Evolutionary conservation across 2,888 invertebrate genomes (phyloP), one percentile per base, ranked within the genome.

Genomic region (Apantesis nais): DNA sequence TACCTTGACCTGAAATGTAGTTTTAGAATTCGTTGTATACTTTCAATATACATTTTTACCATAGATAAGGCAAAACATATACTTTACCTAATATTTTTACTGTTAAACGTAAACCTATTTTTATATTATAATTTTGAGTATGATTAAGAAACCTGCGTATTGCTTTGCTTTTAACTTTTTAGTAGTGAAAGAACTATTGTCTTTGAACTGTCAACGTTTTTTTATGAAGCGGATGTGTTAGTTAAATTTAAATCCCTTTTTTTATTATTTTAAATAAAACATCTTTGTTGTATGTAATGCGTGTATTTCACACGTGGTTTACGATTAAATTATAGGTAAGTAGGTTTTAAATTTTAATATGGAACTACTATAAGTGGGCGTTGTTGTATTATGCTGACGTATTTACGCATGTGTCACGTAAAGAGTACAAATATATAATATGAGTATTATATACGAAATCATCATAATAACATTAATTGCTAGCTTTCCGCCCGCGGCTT

Each of bases 331-430:
- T 70, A 70, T 19, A 64, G 58, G 62, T 19, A 64, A 52, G 62
- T 70, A 62, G 67, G 70, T 76, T 61, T 65, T 71, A 25, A 72
- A 74, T 76, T 75, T 74, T 75, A 77, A 77, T 73, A 48, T 61
- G 44, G 60, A 67, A 70, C 65, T 65, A 72, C 62, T 60, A 9
- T 67, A 70, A 68, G 76, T 76, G 66, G 74, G 73, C 72, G 74
- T 71, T 67, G 71, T 78, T 80, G 72, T 77, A 82, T 71, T 75
- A 82, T 41, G 25, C n/a, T 19, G 39, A 39, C 66, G 66, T 58
- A 58, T 41, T 58, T 66, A 58, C 39, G 25, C 25, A 37, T 34
- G 41, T 16, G 22, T 52, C 8, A 52, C 34, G 52, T 52, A 34
- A 65, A 34, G 22, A 22, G 63, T 52, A 52, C 48, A 31, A 19